Base-by-base conservation (phyloP, 1,140 invertebrate species). In the Metaphire vulgaris region DNA sequence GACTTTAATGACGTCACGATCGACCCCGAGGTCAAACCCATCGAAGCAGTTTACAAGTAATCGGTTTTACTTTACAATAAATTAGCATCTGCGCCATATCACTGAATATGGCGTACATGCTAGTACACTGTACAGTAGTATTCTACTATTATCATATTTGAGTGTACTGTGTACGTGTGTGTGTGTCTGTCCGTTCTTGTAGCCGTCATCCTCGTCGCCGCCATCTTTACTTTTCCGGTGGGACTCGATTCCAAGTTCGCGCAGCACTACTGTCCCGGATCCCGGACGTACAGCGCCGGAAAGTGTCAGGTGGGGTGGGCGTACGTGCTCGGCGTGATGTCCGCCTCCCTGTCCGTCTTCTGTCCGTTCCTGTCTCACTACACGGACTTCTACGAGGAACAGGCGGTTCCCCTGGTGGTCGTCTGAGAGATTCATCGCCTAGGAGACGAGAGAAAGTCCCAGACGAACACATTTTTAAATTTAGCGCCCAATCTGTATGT, bases 251-350 rank as follows among this genome's bases (percentile, higher is more conserved):
- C 41, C 41, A 56, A 56, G 41, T 56, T 56, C 21, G 41, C 41
- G 21, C 41, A 21, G 6, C 41, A 56, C 21, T 56, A 56, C 41
- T 56, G 41, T 56, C 41, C 41, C 6, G 41, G 41, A 56, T 6
- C 41, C 41, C 41, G 41, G 41, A 56, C 21, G 41, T 56, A 56
- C 41, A 56, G 21, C 41, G 41, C 6, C 41, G 67, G n/a, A 69
- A 28, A 6, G n/a, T 88, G 87, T 79, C 80, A 85, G 70, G 76
- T 87, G n/a, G 87, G 87, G 21, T 87, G 87, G 85, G 83, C 83
- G 33, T 87, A 87, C 79, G 82, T 86, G 79, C 79, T 88, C 72
- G 84, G 84, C 21, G 82, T 87, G n/a, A 83, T 86, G 72, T 83
- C 83, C 71, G 83, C 85, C 6, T 81, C 85, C 6, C 76, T 88